Base-by-base conservation (phyloP, 2,113 vertebrate species). In the Callionymus lyra region DNA sequence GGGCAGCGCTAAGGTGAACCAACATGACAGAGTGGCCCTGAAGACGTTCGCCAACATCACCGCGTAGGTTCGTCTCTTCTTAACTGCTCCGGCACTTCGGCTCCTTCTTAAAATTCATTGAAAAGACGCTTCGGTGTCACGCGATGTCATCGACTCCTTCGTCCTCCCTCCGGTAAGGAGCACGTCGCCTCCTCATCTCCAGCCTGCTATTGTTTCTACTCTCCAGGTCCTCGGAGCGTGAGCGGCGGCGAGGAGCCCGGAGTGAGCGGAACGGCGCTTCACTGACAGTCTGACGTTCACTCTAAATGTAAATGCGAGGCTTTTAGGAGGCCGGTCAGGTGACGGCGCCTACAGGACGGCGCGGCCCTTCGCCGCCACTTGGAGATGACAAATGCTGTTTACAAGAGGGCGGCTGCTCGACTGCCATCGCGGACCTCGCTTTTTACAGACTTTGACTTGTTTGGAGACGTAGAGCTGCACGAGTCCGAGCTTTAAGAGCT, bases 261-360 rank as follows among this genome's bases (percentile, higher is more conserved):
- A 74, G 65, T 58, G 45, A 76, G 59, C 63, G 55, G 67, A 66
- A 70, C 65, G 43, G 59, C 69, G 56, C 64, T 55, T 63, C 50
- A 33, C 56, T 57, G 57, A 66, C 63, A 71, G 63, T 71, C 55
- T 70, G 65, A 72, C 67, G 80, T 81, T 83, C 84, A 85, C 81
- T 87, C 84, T 86, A 86, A 87, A 87, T 87, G 85, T 79, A 85
- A 87, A 87, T 87, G 75, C 83, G 81, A 63, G 42, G 57, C 67
- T 66, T 75, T 85, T 71, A 72, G 69, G 55, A 69, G 65, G 61
- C 44, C 59, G 77, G 77, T 71, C 79, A 74, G 69, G 77, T 80
- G 71, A 72, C 70, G 73, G 63, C 49, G 46, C 46, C 60, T 53
- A 54, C 55, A 51, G 63, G 59, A 57, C n/a, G 61, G 61, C 46